Conservation (phyloP, 2,888 invertebrate genomes). For the Bombylius major region DNA sequence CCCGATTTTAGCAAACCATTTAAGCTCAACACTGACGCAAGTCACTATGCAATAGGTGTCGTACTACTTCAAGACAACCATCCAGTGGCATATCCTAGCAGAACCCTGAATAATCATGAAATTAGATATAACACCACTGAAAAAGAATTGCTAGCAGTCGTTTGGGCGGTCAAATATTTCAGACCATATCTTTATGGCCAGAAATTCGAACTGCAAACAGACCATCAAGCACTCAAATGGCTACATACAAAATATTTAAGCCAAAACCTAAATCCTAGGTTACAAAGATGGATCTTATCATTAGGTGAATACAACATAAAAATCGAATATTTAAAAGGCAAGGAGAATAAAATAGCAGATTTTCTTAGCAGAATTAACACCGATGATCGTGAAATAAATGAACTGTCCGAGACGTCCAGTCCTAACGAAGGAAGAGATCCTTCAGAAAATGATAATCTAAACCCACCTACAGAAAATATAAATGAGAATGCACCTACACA, state of each 20-base stretch:
- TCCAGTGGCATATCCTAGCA: not conserved
- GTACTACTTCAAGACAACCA: not conserved
- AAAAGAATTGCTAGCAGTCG: not conserved
- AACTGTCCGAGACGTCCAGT: not conserved
- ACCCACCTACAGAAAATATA: too few species aligned
- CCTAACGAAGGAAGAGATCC: too few species aligned
- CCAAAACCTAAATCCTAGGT: not conserved
- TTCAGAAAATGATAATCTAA: too few species aligned
- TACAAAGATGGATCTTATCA: not conserved
- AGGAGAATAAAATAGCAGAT: slow-evolving; percentile 1
- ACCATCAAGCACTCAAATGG: not conserved
- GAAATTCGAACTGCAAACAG: not conserved
- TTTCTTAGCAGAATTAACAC: not conserved
- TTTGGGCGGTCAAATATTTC: not conserved
- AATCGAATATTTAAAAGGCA: not conserved
- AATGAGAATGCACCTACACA: too few species aligned
- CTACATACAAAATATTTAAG: not conserved
- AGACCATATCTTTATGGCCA: not conserved
- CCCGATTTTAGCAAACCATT: not conserved
- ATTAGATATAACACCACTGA: not conserved
- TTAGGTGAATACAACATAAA: not conserved
- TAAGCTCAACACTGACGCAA: not conserved
- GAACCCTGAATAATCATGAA: not conserved
- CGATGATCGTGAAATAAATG: not conserved
- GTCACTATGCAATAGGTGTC: not conserved